Conservation (phyloP, 1,140 invertebrate species). For the Calliphora vicina region DNA sequence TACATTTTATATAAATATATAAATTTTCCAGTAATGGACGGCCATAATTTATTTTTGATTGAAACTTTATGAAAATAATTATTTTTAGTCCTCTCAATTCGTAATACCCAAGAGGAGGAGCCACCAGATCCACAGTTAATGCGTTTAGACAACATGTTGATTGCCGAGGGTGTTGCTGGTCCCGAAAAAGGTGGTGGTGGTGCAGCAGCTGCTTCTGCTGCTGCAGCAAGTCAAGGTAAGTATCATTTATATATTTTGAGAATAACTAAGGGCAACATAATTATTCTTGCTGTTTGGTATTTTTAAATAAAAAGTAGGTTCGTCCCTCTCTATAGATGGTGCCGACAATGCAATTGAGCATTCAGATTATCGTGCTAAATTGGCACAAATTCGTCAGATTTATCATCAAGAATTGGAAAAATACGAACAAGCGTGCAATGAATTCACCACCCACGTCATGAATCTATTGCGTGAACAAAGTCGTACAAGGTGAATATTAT, state of each 20-base stretch:
- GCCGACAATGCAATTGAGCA: slow-evolving; percentile 98
- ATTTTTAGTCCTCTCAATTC: slow-evolving; percentile 87
- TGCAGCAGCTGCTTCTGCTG: slow-evolving; percentile 87
- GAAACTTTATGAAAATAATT: too few relatives aligned
- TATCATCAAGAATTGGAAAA: slow-evolving; percentile 99
- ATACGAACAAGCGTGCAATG: slow-evolving; percentile 99
- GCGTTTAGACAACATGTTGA: slow-evolving; percentile 99
- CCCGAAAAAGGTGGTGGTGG: slow-evolving; percentile 96
- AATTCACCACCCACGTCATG: slow-evolving; percentile 99
- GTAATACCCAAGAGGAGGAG: slow-evolving; percentile 98
- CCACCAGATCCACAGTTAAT: slow-evolving; percentile 98
- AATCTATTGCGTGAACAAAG: slow-evolving; percentile 97
- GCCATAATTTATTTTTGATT: too few relatives aligned
- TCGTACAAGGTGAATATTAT: slow-evolving; percentile 77
- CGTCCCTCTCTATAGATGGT: slow-evolving; percentile 58
- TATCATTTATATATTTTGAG: not conserved
- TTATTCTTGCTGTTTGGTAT: not conserved
- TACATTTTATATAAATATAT: too few relatives aligned
- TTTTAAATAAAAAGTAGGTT: slow-evolving; percentile 39
- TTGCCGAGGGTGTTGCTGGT: slow-evolving; percentile 98
- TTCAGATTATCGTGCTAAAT: slow-evolving; percentile 97
- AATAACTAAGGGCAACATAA: not conserved
- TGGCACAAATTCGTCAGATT: slow-evolving; percentile 98
- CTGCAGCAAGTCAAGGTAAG: slow-evolving; percentile 83
- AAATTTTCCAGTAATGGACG: too few relatives aligned